Conservation (phyloP, 2,113 vertebrate genomes). For the Pogonocichla stellata region DNA sequence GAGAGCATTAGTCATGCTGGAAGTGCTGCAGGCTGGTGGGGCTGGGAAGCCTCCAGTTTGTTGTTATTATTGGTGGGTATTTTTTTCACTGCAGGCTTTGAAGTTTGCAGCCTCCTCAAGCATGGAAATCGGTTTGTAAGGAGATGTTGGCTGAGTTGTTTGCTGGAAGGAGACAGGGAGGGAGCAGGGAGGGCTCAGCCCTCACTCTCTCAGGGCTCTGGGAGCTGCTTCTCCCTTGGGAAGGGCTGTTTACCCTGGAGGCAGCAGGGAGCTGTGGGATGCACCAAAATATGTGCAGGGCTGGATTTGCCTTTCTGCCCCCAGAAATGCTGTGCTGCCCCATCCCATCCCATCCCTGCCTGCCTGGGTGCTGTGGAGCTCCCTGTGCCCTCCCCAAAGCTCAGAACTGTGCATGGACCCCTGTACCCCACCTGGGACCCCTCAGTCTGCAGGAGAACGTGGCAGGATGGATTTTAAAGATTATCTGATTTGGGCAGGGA, state of each 20-base stretch:
- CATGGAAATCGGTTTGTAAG: neutral
- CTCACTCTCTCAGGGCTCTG: neutral
- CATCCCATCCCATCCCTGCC: neutral
- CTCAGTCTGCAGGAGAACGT: accelerated
- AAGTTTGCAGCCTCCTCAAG: constrained; percentile 29
- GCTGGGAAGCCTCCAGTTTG: constrained; percentile 9
- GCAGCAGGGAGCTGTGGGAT: neutral
- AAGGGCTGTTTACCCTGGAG: neutral
- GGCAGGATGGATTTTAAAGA: neutral
- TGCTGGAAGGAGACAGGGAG: neutral
- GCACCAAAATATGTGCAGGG: accelerated
- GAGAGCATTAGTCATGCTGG: constrained; percentile 31
- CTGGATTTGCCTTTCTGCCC: neutral
- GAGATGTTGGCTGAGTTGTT: neutral
- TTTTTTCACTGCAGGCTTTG: constrained; percentile 17
- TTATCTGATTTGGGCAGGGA: neutral
- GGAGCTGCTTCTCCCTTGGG: neutral
- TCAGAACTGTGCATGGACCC: accelerated
- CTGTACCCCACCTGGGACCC: neutral
- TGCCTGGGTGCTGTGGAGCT: neutral
- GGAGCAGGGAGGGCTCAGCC: neutral
- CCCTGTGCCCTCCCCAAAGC: neutral
- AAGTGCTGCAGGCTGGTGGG: neutral
- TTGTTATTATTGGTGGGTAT: neutral
- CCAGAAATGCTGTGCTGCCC: accelerated